Evolutionary conservation across 1,140 invertebrate genomes (phyloP).

Genomic region (Drosophila kikkawai): DNA sequence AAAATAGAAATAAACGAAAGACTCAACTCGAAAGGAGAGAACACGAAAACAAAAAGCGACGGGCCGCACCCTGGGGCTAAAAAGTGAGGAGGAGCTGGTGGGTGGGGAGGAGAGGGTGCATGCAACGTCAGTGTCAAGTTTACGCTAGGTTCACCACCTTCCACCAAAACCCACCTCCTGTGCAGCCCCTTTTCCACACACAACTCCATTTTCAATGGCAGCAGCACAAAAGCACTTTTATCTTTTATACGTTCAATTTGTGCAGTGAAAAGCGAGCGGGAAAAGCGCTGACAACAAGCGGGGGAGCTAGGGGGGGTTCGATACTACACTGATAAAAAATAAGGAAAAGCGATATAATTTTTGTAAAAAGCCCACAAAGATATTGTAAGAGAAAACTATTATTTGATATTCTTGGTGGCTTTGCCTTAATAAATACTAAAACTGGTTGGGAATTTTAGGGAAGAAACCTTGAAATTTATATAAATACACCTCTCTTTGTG

Average conservation of each 20-base stretch:
- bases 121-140: slow-evolving; percentile 79
- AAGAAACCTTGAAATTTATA: too few species aligned
- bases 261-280: slow-evolving; percentile 56
- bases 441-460: not conserved
- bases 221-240: slow-evolving; percentile 81
- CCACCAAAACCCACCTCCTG: not conserved
- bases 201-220: slow-evolving; percentile 84
- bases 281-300: slow-evolving; percentile 2
- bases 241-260: slow-evolving; percentile 71
- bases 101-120: slow-evolving; percentile 4
- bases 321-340: not conserved
- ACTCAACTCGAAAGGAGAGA: slow-evolving; percentile 36
- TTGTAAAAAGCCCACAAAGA: not conserved
- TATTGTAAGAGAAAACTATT: not conserved
- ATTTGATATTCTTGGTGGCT: not conserved
- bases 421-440: not conserved
- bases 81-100: slow-evolving; percentile 5
- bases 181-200: slow-evolving; percentile 15
- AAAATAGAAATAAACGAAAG: slow-evolving; percentile 30
- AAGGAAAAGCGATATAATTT: not conserved
- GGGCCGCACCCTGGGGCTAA: slow-evolving; percentile 41
- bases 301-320: not conserved
- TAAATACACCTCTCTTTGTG: too few species aligned
- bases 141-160: slow-evolving; percentile 58
- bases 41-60: slow-evolving; percentile 47